These are phyloP conservation scores for Stomatorhinus walkeri DNA, from an alignment of 2,797 vertebrate genomes.

Conservation along the genomic window DNA sequence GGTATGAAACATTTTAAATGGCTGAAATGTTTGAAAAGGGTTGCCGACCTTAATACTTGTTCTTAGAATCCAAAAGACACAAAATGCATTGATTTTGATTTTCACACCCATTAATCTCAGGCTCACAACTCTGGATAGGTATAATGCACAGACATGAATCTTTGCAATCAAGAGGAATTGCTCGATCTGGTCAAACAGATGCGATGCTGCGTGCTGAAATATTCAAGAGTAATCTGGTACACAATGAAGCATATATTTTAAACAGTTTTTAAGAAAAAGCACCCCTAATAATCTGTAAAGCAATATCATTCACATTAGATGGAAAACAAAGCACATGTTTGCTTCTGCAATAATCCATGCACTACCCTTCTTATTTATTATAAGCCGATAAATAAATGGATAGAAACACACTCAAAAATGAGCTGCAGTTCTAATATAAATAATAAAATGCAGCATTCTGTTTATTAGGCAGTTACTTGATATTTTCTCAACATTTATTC, in stretches of 20 bases:
- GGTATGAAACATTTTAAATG: background rate
- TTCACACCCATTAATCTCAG: background rate
- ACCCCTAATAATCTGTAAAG: background rate
- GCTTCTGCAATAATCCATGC: background rate
- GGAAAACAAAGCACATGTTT: background rate
- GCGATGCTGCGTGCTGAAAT: background rate
- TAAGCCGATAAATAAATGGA: no score
- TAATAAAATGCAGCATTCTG: no score
- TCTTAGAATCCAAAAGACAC: background rate
- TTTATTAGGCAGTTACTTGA: no score
- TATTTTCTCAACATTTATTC: no score
- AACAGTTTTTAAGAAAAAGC: background rate
- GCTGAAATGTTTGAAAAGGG: background rate
- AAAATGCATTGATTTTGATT: background rate
- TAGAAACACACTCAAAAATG: no score
- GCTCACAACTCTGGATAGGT: background rate
- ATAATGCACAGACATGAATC: background rate
- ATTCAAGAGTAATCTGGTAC: background rate
- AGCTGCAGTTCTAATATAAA: no score
- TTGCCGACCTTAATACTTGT: background rate
- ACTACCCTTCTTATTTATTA: background rate
- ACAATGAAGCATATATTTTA: background rate
- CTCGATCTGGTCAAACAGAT: background rate
- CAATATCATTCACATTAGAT: background rate
- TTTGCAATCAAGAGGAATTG: background rate